Percentiles rank a stretch among this genome's conserved stretches.
Evolutionary conservation across 2,113 vertebrate genomes (phyloP).

Genomic region (Bos indicus): DNA sequence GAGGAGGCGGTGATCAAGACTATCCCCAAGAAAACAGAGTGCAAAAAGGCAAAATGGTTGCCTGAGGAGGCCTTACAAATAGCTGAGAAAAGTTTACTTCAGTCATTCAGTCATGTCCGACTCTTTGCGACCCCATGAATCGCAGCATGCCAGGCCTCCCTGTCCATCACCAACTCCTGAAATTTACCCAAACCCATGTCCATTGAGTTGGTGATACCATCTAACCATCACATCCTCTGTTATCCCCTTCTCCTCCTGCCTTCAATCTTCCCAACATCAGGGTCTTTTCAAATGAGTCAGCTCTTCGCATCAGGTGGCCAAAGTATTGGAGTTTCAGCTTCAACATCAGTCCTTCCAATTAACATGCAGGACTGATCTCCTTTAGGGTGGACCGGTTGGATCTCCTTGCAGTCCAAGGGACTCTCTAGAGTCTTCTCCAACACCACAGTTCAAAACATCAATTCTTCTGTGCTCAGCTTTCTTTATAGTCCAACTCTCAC

Average conservation of each 20-base stretch:
- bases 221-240: neutral
- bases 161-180: neutral
- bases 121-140: neutral
- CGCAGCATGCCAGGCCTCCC: neutral
- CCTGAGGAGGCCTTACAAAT: neutral
- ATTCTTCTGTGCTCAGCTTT: neutral
- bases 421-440: neutral
- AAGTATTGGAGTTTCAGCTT: neutral
- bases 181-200: neutral
- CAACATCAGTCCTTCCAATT: neutral
- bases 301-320: neutral
- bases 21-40: neutral
- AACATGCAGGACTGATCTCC: neutral
- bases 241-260: neutral
- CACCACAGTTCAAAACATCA: neutral
- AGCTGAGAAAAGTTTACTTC: neutral
- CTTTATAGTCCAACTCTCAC: neutral
- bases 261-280: neutral
- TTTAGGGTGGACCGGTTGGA: neutral
- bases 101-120: rapidly evolving
- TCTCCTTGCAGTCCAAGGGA: neutral
- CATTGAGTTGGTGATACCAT: neutral
- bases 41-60: neutral
- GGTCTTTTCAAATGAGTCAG: neutral
- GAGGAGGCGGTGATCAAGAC: neutral